Conservation (phyloP, 2,797 vertebrate genomes). For the Ctenochaetus hawaiiensis region DNA sequence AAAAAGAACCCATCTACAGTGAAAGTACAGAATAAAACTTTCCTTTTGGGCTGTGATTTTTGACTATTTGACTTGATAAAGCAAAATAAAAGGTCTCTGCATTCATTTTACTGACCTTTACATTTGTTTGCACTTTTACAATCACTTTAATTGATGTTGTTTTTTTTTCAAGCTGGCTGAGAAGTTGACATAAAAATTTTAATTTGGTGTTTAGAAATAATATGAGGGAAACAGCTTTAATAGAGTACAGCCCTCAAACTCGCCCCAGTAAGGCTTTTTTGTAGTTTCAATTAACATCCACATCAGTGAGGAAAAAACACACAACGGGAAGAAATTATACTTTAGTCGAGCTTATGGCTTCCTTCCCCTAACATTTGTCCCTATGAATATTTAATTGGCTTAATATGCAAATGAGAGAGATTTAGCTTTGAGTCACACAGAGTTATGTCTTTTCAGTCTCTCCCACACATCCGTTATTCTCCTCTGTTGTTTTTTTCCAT, state of each 20-base stretch:
- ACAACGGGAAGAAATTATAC: slow-evolving; percentile 26
- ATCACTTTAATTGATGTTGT: neutral
- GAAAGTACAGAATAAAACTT: neutral
- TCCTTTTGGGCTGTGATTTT: neutral
- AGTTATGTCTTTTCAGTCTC: slow-evolving; percentile 54
- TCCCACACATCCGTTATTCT: slow-evolving; percentile 37
- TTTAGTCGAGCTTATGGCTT: slow-evolving; percentile 37
- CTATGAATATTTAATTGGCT: slow-evolving; percentile 81
- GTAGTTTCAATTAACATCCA: slow-evolving; percentile 46
- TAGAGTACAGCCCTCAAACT: slow-evolving; percentile 14
- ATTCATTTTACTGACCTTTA: neutral
- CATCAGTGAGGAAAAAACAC: slow-evolving; percentile 24
- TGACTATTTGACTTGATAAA: neutral
- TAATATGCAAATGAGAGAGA: slow-evolving; percentile 74
- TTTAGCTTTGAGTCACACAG: slow-evolving; percentile 67
- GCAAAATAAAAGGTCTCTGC: neutral
- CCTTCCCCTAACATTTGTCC: slow-evolving; percentile 73
- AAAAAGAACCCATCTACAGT: neutral
- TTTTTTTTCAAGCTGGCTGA: neutral
- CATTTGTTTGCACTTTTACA: neutral
- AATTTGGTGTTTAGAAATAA: slow-evolving; percentile 22
- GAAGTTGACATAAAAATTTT: slow-evolving; percentile 1
- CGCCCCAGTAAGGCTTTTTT: slow-evolving; percentile 19
- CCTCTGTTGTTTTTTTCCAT: slow-evolving; percentile 31
- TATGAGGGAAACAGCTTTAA: slow-evolving; percentile 1